Percentiles rank a stretch among this genome's conserved stretches.
Evolutionary conservation across 2,797 vertebrate species (phyloP).

Genomic region (Helicolenus hilgendorfi): DNA sequence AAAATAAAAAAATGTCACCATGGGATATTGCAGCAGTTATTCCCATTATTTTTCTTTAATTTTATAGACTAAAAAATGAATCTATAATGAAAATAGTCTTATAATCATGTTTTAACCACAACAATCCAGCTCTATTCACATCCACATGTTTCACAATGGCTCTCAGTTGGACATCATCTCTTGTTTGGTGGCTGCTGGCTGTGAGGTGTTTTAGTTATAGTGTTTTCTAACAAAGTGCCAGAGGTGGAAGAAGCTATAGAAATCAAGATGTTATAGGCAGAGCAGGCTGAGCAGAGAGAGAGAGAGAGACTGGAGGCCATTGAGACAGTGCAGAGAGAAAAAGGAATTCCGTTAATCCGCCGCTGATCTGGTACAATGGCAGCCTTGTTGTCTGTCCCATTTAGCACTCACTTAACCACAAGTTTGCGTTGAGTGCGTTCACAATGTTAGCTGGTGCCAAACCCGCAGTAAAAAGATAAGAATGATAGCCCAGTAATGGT

Average conservation of each 20-base stretch:
- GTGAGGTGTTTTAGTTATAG: background rate
- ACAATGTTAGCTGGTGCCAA: conserved; percentile 54
- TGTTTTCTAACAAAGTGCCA: conserved; percentile 46
- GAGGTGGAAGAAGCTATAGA: conserved; percentile 5
- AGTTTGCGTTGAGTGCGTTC: conserved; percentile 70
- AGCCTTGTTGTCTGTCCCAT: conserved; percentile 91
- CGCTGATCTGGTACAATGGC: conserved; percentile 91
- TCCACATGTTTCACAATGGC: conserved; percentile 67
- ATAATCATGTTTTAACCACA: conserved; percentile 14
- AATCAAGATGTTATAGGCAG: conserved; percentile 58
- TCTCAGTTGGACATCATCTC: conserved; percentile 14
- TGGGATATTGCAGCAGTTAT: background rate
- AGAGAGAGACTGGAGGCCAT: conserved; percentile 79
- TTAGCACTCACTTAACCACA: conserved; percentile 81
- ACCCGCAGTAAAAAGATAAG: background rate
- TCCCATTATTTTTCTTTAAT: background rate
- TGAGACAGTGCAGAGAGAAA: conserved; percentile 84
- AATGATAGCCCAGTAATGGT: background rate
- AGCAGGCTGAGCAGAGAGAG: conserved; percentile 7
- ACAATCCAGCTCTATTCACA: background rate
- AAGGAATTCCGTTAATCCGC: conserved; percentile 92
- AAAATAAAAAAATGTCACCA: background rate
- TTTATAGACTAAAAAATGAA: background rate
- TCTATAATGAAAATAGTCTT: background rate
- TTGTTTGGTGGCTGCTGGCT: background rate